These are phyloP conservation scores for Hippasteria phrygiana DNA, from an alignment of 53 echinoderm and acorn worm species.

Conservation along the genomic window DNA sequence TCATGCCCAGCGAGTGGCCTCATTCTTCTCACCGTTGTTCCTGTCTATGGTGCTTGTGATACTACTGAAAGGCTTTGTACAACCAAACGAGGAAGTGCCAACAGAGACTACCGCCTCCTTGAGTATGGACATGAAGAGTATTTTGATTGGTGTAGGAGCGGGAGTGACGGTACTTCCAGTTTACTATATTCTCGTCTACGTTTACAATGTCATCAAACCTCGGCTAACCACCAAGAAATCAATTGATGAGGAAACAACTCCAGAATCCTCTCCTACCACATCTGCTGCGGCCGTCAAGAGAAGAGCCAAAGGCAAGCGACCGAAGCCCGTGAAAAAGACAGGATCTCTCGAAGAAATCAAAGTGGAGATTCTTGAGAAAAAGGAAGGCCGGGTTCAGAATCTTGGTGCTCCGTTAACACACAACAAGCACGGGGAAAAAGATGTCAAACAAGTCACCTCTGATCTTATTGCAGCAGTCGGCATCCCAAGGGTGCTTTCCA, in stretches of 20 bases:
- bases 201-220: constrained; percentile 45
- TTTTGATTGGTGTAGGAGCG: constrained; percentile 64
- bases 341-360: constrained; percentile 59
- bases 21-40: constrained; percentile 56
- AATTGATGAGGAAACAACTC: background rate
- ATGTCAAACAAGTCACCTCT: background rate
- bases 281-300: background rate
- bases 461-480: constrained; percentile 11
- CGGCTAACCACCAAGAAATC: constrained; percentile 1
- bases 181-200: constrained; percentile 48
- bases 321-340: constrained; percentile 11
- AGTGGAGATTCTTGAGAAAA: constrained; percentile 53
- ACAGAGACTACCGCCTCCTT: background rate
- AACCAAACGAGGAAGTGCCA: background rate
- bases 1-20: constrained; percentile 47
- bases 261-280: background rate
- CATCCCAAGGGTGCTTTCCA: constrained; percentile 21
- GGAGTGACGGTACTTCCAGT: constrained; percentile 54
- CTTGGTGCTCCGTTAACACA: constrained; percentile 17
- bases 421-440: background rate
- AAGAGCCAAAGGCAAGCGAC: background rate
- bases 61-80: background rate
- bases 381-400: background rate
- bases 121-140: constrained; percentile 38
- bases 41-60: constrained; percentile 35